Evolutionary conservation across 2,113 vertebrate species (phyloP).

Genomic region (Anarhynchus alexandrinus): DNA sequence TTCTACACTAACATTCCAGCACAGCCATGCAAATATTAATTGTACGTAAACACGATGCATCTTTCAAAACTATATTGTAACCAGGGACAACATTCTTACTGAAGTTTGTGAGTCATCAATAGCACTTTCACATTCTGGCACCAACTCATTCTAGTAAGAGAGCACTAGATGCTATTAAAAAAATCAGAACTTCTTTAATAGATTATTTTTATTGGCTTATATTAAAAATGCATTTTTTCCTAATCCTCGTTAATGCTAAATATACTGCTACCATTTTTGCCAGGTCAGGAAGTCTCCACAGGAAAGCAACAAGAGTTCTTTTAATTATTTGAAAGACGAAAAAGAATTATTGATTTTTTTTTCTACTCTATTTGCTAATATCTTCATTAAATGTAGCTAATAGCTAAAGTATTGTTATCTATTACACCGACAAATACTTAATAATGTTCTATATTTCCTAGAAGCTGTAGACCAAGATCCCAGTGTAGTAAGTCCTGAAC

Average conservation of each 20-base stretch:
- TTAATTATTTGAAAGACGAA: neutral
- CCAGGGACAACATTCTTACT: neutral
- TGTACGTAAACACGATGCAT: neutral
- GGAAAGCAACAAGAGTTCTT: neutral
- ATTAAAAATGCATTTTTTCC: neutral
- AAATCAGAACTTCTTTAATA: neutral
- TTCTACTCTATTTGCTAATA: neutral
- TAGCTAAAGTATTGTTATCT: neutral
- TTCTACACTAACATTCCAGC: neutral
- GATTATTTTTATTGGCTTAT: neutral
- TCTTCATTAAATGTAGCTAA: neutral
- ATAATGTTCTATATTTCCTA: neutral
- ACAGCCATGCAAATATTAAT: neutral
- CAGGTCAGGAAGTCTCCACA: neutral
- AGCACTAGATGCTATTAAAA: accelerated
- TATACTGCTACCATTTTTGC: neutral
- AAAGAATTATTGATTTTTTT: neutral
- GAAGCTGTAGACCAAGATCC: neutral
- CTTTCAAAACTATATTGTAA: neutral
- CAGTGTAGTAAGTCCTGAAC: neutral
- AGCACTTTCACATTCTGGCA: neutral
- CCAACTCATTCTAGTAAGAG: neutral
- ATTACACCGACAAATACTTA: neutral
- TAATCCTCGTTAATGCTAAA: neutral
- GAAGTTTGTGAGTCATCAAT: neutral